Percentiles rank a stretch among this genome's conserved stretches.
phyloP scores from a whole-genome alignment of 2,113 vertebrate genomes.

The Panurus biarmicus region DNA sequence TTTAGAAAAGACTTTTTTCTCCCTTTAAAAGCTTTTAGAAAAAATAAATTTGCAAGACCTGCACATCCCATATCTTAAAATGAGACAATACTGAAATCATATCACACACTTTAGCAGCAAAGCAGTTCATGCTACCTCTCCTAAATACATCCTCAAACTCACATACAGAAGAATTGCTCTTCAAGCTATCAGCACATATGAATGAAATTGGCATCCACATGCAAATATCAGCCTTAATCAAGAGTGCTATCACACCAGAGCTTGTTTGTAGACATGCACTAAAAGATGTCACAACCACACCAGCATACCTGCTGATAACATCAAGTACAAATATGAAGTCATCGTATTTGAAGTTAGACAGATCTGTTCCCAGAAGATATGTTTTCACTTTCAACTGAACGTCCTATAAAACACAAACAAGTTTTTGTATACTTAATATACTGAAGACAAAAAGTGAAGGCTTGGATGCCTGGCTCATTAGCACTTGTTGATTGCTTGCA shows the following conservation, averaged over 20 bases:
- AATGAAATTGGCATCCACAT: neutral
- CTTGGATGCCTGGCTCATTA: neutral
- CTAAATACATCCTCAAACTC: neutral
- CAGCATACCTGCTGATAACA: constrained; percentile 89
- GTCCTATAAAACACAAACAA: constrained; percentile 75
- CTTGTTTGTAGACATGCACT: neutral
- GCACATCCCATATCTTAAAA: neutral
- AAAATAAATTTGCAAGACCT: neutral
- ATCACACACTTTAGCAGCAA: neutral
- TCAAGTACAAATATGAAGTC: constrained; percentile 99
- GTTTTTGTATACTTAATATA: neutral
- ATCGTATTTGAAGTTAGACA: constrained; percentile 98
- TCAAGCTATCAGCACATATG: neutral
- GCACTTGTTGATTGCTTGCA: neutral
- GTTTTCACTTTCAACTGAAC: constrained; percentile 98
- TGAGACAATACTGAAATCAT: neutral
- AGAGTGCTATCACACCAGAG: neutral
- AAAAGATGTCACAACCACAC: neutral
- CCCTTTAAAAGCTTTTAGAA: neutral
- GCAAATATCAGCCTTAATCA: neutral
- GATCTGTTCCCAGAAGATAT: constrained; percentile 94
- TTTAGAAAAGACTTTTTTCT: neutral
- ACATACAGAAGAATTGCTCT: neutral
- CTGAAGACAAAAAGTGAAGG: neutral
- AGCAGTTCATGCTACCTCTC: neutral